A percentile compares a stretch with the other conserved stretches of the same genome.
Conservation (phyloP, 2,888 invertebrate genomes). For the Plemyria rubiginata region DNA sequence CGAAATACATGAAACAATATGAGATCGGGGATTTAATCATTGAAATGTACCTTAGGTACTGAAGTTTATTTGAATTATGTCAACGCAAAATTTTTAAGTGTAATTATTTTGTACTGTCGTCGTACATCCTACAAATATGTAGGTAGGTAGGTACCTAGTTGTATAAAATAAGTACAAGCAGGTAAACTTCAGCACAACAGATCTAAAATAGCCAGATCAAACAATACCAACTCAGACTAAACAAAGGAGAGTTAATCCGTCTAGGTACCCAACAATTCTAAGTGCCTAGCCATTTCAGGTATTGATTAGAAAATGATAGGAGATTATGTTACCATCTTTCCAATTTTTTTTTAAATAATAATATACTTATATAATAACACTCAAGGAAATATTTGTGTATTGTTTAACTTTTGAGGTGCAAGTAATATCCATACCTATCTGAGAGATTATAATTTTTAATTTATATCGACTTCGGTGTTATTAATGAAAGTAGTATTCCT, state of each 20-base stretch:
- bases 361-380: background rate
- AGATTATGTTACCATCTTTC: slow-evolving; percentile 1
- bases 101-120: no score
- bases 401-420: background rate
- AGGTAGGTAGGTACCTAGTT: no score
- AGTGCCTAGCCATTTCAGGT: slow-evolving; percentile 47
- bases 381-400: background rate
- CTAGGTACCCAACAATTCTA: slow-evolving; percentile 53
- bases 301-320: slow-evolving; percentile 18
- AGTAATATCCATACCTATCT: background rate
- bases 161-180: no score
- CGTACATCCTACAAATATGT: no score
- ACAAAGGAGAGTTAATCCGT: slow-evolving; percentile 61
- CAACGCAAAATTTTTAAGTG: no score
- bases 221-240: slow-evolving; percentile 67
- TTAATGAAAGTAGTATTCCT: slow-evolving; percentile 45
- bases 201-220: slow-evolving; percentile 60
- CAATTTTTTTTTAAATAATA: no score
- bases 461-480: slow-evolving; percentile 37
- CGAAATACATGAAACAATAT: slow-evolving; percentile 50
- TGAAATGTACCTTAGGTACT: slow-evolving; percentile 38
- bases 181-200: slow-evolving; percentile 32
- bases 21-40: slow-evolving; percentile 56
- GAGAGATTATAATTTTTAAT: slow-evolving; percentile 37
- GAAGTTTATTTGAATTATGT: no score